phyloP scores from a whole-genome alignment of 2,888 invertebrate species.

The Antheraea assamensis region DNA sequence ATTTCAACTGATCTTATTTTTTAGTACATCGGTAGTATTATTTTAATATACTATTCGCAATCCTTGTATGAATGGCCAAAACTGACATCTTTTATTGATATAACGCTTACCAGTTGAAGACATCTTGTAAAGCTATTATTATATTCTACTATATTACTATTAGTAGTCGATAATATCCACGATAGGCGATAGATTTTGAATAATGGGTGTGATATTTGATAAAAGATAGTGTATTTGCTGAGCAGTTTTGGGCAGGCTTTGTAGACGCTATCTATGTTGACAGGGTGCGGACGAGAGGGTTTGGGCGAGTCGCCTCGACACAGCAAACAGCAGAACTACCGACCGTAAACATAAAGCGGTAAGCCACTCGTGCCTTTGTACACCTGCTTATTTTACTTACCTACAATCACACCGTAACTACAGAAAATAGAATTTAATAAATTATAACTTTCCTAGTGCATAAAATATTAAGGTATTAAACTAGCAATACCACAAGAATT shows the following conservation, averaged over 20 bases:
- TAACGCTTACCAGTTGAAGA: not conserved
- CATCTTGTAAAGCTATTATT: conserved; percentile 38
- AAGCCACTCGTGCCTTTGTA: conserved; percentile 34
- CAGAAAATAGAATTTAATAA: not conserved
- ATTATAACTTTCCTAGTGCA: not conserved
- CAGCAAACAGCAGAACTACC: conserved; percentile 38
- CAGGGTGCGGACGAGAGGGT: conserved; percentile 30
- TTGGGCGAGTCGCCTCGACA: conserved; percentile 25
- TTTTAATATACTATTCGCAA: not conserved
- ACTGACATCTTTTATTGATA: not conserved
- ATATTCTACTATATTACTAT: conserved; percentile 52
- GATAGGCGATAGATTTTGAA: conserved; percentile 11
- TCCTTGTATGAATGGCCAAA: not conserved
- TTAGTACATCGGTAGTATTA: not conserved
- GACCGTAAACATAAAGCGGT: conserved; percentile 41
- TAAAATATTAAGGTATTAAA: not conserved
- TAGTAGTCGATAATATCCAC: conserved; percentile 26
- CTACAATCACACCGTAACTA: not conserved
- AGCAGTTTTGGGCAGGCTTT: conserved; percentile 34
- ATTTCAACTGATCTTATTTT: not conserved
- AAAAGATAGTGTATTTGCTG: conserved; percentile 33
- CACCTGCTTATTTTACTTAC: conserved; percentile 20
- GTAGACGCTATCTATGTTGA: conserved; percentile 39
- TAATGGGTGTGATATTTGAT: conserved; percentile 23
- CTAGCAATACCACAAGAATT: not conserved